A percentile compares a stretch with the other conserved stretches of the same genome.
phyloP scores from a whole-genome alignment of 2,888 invertebrate species.

The Acleris laterana region DNA sequence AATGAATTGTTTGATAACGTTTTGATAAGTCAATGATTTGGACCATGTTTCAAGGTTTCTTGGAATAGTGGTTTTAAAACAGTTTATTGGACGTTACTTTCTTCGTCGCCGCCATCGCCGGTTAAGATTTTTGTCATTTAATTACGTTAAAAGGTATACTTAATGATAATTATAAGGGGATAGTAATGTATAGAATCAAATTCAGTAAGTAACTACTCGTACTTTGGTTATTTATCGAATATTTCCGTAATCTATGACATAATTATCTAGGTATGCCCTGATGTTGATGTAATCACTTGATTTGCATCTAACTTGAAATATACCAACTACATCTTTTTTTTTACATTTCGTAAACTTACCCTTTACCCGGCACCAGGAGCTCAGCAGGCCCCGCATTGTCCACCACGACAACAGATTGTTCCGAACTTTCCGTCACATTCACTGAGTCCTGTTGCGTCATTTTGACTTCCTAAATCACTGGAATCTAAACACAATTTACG shows the following conservation, averaged over 20 bases:
- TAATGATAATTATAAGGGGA: too few relatives aligned
- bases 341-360: constrained; percentile 16
- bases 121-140: too few relatives aligned
- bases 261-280: constrained; percentile 2
- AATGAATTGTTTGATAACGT: constrained; percentile 43
- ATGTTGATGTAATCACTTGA: constrained; percentile 9
- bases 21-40: constrained; percentile 39
- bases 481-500: constrained; percentile 44
- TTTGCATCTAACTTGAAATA: neutral
- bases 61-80: constrained; percentile 1
- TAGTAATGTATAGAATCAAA: neutral
- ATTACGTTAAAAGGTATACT: too few relatives aligned
- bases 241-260: too few relatives aligned
- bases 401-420: constrained; percentile 42
- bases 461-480: constrained; percentile 40
- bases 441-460: constrained; percentile 69
- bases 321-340: too few relatives aligned
- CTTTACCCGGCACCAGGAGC: constrained; percentile 31
- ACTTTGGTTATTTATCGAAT: too few relatives aligned
- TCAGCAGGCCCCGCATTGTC: constrained; percentile 10
- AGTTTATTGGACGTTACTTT: constrained; percentile 1
- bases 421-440: constrained; percentile 56
- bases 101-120: too few relatives aligned
- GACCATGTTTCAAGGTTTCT: constrained; percentile 35
- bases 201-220: too few relatives aligned